Base-by-base conservation (phyloP, 2,888 invertebrate species). In the Theretra japonica region DNA sequence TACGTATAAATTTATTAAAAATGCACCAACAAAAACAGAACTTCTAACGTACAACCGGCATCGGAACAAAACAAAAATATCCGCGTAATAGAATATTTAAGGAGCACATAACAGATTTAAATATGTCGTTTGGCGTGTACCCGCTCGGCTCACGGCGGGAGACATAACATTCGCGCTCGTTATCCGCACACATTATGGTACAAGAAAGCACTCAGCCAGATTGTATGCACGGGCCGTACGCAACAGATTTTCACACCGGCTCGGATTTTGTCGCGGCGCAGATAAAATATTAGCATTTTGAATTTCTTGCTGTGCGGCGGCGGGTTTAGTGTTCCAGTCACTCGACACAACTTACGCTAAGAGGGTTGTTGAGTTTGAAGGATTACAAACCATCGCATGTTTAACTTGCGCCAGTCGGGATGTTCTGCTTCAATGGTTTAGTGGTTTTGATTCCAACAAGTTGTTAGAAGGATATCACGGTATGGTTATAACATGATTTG, bases 191-290 rank as follows among this genome's bases (percentile, higher is more conserved):
- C 59, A 72, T 72, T 50, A 69, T 25, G 58, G 72, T 50, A 58
- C 58, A 50, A 59, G 72, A 48, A 50, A 59, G 69, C 68, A 72
- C 72, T 72, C 69, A 69, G 72, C 72, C 58, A 69, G 69, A 72
- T 72, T 72, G 59, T 72, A 72, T 72, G 72, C 72, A 60, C 68
- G 71, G 59, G 59, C 57, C 17, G 33, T 28, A 57, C 69, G 56
- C 57, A 62, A 62, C 62, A 33, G 62, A 62, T 62, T 62, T 62
- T 41, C 62, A 11, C 41, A 41, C 59, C 30, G 33, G 33, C 33
- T 11, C 62, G 11, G 11, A 41, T 53, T 53, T 53, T 58, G 21
- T 8, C 21, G 19, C 21, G 15, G 41, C 19, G 21, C 21, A 41
- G 53, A 53, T 53, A 62, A 62, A 62, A 21, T 33, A 41, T 62